phyloP scores from a whole-genome alignment of 2,113 vertebrate genomes.

The Scophthalmus maximus region DNA sequence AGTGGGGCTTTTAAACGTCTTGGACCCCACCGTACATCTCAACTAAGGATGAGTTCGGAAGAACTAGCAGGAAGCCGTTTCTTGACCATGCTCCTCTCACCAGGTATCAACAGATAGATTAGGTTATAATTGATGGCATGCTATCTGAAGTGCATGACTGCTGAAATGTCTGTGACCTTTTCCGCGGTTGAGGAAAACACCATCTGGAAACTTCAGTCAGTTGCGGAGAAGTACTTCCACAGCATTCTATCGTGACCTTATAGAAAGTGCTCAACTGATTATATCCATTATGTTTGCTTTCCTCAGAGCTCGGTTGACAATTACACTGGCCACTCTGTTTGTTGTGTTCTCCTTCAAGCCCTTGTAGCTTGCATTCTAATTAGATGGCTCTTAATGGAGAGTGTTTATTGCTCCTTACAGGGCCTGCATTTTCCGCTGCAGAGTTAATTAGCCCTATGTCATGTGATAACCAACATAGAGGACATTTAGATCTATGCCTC shows the following conservation, averaged over 20 bases:
- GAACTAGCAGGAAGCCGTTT: background rate
- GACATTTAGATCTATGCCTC: slow-evolving; percentile 49
- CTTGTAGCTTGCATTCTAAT: slow-evolving; percentile 76
- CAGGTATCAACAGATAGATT: slow-evolving; percentile 38
- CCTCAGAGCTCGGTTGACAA: slow-evolving; percentile 63
- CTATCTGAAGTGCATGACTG: slow-evolving; percentile 45
- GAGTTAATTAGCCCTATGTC: slow-evolving; percentile 75
- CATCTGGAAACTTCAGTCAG: slow-evolving; percentile 54
- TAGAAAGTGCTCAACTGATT: slow-evolving; percentile 53
- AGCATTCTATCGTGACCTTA: slow-evolving; percentile 60
- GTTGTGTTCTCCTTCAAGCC: slow-evolving; percentile 74
- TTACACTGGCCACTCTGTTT: slow-evolving; percentile 69
- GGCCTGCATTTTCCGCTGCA: slow-evolving; percentile 64
- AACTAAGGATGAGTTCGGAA: slow-evolving; percentile 3
- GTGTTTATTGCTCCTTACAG: slow-evolving; percentile 74
- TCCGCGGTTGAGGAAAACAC: slow-evolving; percentile 34
- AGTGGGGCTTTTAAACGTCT: background rate
- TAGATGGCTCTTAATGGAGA: slow-evolving; percentile 74
- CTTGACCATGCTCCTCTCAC: slow-evolving; percentile 7
- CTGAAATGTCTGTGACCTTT: slow-evolving; percentile 69
- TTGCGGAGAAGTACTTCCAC: slow-evolving; percentile 45
- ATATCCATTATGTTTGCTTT: slow-evolving; percentile 68
- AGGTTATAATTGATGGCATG: slow-evolving; percentile 58
- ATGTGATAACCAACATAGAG: slow-evolving; percentile 68
- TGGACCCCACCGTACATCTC: background rate